These are phyloP conservation scores for Rhyzopertha dominica DNA, from an alignment of 1,140 invertebrate species.

Conservation along the genomic window DNA sequence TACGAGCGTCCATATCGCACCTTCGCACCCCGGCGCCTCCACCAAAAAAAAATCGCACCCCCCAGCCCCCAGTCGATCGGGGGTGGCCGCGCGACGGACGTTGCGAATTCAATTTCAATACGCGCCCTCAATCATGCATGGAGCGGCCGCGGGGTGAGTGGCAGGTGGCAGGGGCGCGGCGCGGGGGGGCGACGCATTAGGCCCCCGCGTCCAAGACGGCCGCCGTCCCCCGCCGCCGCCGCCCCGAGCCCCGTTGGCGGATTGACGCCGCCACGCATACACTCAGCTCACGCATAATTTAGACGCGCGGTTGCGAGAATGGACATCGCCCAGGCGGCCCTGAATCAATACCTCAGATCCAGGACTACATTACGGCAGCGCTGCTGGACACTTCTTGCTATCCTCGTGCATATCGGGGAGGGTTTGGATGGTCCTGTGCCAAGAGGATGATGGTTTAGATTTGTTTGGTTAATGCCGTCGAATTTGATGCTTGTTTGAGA, in stretches of 20 bases:
- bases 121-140: slow-evolving; percentile 45
- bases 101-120: slow-evolving; percentile 46
- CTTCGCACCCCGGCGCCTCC: too few species aligned
- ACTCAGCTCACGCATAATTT: slow-evolving; percentile 46
- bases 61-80: too few species aligned
- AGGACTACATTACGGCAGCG: slow-evolving; percentile 38
- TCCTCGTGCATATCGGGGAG: too few species aligned
- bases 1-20: too few species aligned
- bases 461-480: too few species aligned
- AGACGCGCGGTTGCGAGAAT: slow-evolving; percentile 43
- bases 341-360: slow-evolving; percentile 43
- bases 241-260: slow-evolving; percentile 24
- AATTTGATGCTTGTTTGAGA: too few species aligned
- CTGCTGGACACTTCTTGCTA: too few species aligned
- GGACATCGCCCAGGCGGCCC: slow-evolving; percentile 44
- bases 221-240: slow-evolving; percentile 8
- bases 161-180: slow-evolving; percentile 18
- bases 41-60: too few species aligned
- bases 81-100: too few species aligned
- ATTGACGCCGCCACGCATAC: slow-evolving; percentile 45
- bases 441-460: too few species aligned
- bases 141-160: slow-evolving; percentile 25
- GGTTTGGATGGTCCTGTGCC: too few species aligned
- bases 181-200: slow-evolving; percentile 1
- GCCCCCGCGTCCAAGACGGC: slow-evolving; percentile 30